These are phyloP conservation scores for Achatina immaculata DNA, from an alignment of 1,140 invertebrate species.

Conservation along the genomic window DNA sequence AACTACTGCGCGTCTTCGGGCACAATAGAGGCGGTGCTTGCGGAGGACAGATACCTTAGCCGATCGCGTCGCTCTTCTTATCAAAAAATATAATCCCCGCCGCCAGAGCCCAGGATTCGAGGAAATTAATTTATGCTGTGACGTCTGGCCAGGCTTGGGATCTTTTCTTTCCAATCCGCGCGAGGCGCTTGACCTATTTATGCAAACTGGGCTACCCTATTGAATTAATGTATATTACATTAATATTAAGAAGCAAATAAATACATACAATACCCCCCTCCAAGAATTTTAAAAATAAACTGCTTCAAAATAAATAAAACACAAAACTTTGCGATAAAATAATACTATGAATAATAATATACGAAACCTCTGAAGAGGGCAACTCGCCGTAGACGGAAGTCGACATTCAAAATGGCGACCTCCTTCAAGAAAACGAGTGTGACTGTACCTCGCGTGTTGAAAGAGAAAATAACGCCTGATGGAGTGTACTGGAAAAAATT, in stretches of 20 bases:
- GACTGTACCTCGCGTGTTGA: slow-evolving; percentile 66
- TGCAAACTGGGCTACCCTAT: slow-evolving; percentile 1
- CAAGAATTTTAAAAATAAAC: too few species aligned
- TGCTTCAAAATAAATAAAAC: too few species aligned
- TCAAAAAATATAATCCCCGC: slow-evolving; percentile 57
- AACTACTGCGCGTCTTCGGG: slow-evolving; percentile 35
- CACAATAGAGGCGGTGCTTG: slow-evolving; percentile 39
- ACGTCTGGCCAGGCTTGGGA: slow-evolving; percentile 47
- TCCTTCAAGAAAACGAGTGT: slow-evolving; percentile 67
- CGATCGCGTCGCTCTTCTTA: slow-evolving; percentile 51
- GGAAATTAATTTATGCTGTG: slow-evolving; percentile 64
- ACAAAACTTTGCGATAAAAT: too few species aligned
- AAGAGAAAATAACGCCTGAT: slow-evolving; percentile 80
- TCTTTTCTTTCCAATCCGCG: slow-evolving; percentile 14
- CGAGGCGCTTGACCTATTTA: slow-evolving; percentile 39
- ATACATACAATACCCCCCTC: not conserved
- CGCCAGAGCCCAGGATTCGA: slow-evolving; percentile 49
- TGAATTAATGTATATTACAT: not conserved
- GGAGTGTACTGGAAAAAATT: slow-evolving; percentile 84
- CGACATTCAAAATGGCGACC: slow-evolving; percentile 62
- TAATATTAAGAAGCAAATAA: not conserved
- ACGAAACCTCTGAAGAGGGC: slow-evolving; percentile 1
- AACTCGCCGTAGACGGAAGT: too few species aligned
- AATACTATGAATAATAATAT: not conserved
- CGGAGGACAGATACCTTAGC: slow-evolving; percentile 16